Evolutionary conservation across 2,888 invertebrate genomes (phyloP), one percentile per base, ranked within the genome.

Genomic region (Mongoloraphidia duomilia): DNA sequence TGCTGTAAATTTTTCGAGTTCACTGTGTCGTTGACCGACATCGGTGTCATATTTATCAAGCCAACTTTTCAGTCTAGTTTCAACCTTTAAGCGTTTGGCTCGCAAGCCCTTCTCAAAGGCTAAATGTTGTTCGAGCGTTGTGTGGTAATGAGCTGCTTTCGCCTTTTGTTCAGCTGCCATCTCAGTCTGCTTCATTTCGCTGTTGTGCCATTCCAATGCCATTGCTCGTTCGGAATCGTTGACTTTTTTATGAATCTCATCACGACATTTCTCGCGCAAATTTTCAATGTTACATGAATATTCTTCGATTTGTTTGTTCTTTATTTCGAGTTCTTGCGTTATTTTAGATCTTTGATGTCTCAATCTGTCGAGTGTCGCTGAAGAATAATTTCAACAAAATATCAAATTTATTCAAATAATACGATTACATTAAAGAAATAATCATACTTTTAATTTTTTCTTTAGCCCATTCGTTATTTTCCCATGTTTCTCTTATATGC

Each of bases 1-100:
- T 49, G 66, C 61, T 1, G 68, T 65, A 42, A 71, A 65, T 37
- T 72, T 70, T 44, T 78, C 79, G 2, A 73, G 63, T 52, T 76
- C 73, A 0, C 64, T 53, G 50, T 79, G 77, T 53, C 75, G 73
- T 44, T 76, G 76, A 0, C 70, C 71, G 66, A 79, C 74, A 58
- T 79, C 79, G 8, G 64, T 50, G 54, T 80, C 79, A 53, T 76
- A 80, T 56, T 76, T 77, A 49, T 72, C 68, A 8, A 79, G 61
- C 75, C 77, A 76, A 37, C 71, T 73, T 2, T 71, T 55, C 47
- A 79, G 57, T 57, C 77, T 75, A 0, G 74, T 72, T 56, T 79
- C 77, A 34, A 74, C 70, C 64, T 77, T 78, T 49, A 69, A 70
- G 56, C 76, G 72, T 54, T 73, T 70, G 1, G 67, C 67, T 51